These are phyloP conservation scores for Diloba caeruleocephala DNA, from an alignment of 2,888 invertebrate species.

Conservation along the genomic window DNA sequence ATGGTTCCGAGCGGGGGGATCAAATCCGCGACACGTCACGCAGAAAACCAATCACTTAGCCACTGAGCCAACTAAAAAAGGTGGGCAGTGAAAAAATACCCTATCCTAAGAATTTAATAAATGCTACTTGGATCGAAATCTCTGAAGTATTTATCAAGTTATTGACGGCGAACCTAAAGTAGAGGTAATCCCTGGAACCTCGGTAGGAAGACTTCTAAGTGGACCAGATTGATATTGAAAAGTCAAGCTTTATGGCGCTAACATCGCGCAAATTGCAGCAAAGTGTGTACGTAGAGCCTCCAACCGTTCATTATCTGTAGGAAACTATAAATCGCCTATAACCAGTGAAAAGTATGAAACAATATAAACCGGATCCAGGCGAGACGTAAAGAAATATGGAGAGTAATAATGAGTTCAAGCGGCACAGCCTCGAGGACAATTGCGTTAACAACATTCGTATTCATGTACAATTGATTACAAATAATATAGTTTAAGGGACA, in stretches of 20 bases:
- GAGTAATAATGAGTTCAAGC: conserved; percentile 63
- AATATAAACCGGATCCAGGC: conserved; percentile 65
- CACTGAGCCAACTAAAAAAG: no score
- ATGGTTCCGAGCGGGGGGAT: no score
- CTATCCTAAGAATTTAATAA: no score
- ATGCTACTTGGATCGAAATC: conserved; percentile 2
- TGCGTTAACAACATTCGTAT: conserved; percentile 47
- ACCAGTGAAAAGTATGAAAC: conserved; percentile 67
- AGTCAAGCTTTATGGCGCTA: conserved; percentile 51
- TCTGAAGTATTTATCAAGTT: conserved; percentile 35
- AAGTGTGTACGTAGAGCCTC: conserved; percentile 58
- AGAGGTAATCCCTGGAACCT: conserved; percentile 39
- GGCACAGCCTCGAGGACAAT: conserved; percentile 53
- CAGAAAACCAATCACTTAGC: no score
- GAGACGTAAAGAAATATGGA: conserved; percentile 52
- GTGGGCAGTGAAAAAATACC: no score
- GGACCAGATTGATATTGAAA: conserved; percentile 58
- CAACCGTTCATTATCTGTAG: conserved; percentile 67
- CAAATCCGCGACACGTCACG: no score
- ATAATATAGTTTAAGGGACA: conserved; percentile 22
- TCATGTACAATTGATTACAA: conserved; percentile 44
- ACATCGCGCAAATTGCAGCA: conserved; percentile 57
- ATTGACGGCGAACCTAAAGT: conserved; percentile 37
- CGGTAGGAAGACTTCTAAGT: conserved; percentile 48
- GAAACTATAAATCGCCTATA: conserved; percentile 70